Base-by-base conservation (phyloP, 2,797 vertebrate genomes). In the Huso huso region DNA sequence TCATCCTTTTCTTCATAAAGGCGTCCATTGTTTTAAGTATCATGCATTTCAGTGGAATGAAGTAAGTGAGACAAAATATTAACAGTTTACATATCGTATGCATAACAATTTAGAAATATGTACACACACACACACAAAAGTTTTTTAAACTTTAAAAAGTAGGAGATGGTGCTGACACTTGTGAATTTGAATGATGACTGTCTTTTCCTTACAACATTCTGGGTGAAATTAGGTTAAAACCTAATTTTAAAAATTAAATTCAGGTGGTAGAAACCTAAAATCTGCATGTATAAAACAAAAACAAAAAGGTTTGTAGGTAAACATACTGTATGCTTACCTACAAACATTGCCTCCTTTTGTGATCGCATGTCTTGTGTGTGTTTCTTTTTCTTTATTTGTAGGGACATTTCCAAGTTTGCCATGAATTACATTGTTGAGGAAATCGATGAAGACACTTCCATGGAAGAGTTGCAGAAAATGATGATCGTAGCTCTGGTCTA, bases 391-490 rank as follows among this genome's bases (percentile, higher is more conserved):
- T 13, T 7, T 86, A 76, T 78, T 15, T 74, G 55, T 81, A 98
- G 95, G 83, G 95, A 98, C 83, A 93, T 97, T 77, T 91, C 94
- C 64, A 97, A 93, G 78, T 94, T 97, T 77, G 91, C 95, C 62
- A 93, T 95, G 85, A 94, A 97, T 76, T 97, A 96, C 79, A 93
- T 98, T 63, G 91, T 98, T 80, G 95, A 97, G 84, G 96, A 98
- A 87, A 95, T 97, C 4, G 94, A 96, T 69, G 95, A 97, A 85
- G 95, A 95, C 73, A 98, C 95, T 0, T 95, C 96, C 61, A 89
- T 96, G 86, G 96, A 98, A 83, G 96, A 98, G 68, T 78, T 98
- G 71, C 94, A 97, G 90, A 97, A 94, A 83, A 97, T 98, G 94
- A 95, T 98, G 94, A 73, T 87, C 8, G 94, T 97, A 10, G 94